These are phyloP conservation scores for Plotosus lineatus DNA, from an alignment of 2,113 vertebrate species.

Conservation along the genomic window DNA sequence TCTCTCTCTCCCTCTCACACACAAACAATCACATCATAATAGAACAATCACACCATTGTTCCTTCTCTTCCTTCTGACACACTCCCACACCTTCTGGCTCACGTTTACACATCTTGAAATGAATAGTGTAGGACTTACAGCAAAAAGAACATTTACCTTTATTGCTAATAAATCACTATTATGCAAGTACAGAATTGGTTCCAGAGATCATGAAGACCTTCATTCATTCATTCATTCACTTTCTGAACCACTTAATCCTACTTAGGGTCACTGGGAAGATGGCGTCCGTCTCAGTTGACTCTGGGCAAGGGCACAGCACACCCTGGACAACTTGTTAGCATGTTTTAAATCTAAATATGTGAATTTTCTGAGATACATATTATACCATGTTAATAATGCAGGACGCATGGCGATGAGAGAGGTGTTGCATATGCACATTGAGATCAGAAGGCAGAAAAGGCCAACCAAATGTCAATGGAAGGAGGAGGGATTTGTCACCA, in stretches of 20 bases:
- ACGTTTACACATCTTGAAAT: slow-evolving; percentile 7
- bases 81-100: slow-evolving; percentile 13
- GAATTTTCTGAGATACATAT: not conserved
- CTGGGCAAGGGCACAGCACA: too few relatives aligned
- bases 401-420: slow-evolving; percentile 33
- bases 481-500: slow-evolving; percentile 45
- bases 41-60: slow-evolving; percentile 40
- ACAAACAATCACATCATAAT: slow-evolving; percentile 36
- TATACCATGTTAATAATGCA: not conserved
- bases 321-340: too few relatives aligned
- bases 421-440: slow-evolving; percentile 23
- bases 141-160: too few relatives aligned
- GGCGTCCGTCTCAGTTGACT: too few relatives aligned
- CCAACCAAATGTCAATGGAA: slow-evolving; percentile 68
- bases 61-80: slow-evolving; percentile 24
- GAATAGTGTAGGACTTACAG: not conserved
- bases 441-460: slow-evolving; percentile 57
- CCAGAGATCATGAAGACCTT: not conserved
- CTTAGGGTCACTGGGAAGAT: too few relatives aligned
- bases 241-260: too few relatives aligned
- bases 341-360: too few relatives aligned
- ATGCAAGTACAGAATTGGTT: not conserved
- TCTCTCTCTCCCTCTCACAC: not conserved
- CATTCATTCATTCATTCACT: too few relatives aligned
- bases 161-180: not conserved